phyloP scores from a whole-genome alignment of 2,113 vertebrate genomes.

The Setophaga coronata region DNA sequence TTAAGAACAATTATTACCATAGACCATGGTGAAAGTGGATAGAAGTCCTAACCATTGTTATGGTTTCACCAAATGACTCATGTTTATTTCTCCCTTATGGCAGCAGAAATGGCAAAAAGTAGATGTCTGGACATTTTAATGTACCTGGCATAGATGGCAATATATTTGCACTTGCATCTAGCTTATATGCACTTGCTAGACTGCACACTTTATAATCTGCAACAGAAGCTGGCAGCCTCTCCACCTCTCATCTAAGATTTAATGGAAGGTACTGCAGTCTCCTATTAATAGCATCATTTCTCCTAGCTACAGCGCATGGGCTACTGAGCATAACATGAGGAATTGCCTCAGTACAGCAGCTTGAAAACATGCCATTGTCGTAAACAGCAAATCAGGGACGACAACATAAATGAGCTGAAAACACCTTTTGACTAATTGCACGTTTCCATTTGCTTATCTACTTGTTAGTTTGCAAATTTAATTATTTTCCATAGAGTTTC shows the following conservation, averaged over 20 bases:
- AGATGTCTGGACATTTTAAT: slow-evolving; percentile 39
- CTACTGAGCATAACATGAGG: neutral
- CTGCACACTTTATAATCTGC: slow-evolving; percentile 56
- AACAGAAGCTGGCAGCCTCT: slow-evolving; percentile 55
- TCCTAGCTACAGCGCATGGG: slow-evolving; percentile 35
- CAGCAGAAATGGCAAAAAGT: slow-evolving; percentile 16
- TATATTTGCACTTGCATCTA: slow-evolving; percentile 32
- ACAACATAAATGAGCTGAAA: slow-evolving; percentile 30
- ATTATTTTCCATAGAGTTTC: slow-evolving; percentile 48
- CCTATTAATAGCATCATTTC: slow-evolving; percentile 67
- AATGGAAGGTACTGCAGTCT: slow-evolving; percentile 66
- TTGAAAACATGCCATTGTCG: slow-evolving; percentile 3
- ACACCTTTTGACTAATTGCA: slow-evolving; percentile 30
- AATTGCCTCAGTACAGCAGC: slow-evolving; percentile 1
- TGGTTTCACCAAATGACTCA: neutral
- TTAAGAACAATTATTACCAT: neutral
- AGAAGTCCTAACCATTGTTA: neutral
- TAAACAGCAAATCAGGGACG: slow-evolving; percentile 2
- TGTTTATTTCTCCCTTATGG: slow-evolving; percentile 5
- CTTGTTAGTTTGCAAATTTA: slow-evolving; percentile 52
- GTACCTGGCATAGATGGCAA: neutral
- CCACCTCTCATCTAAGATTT: slow-evolving; percentile 64
- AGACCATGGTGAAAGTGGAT: neutral
- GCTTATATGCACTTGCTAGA: slow-evolving; percentile 53
- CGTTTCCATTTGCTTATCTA: slow-evolving; percentile 39